Percentiles rank a stretch among this genome's conserved stretches.
Evolutionary conservation across 2,888 invertebrate genomes (phyloP).

Genomic region (Scotopteryx bipunctaria): DNA sequence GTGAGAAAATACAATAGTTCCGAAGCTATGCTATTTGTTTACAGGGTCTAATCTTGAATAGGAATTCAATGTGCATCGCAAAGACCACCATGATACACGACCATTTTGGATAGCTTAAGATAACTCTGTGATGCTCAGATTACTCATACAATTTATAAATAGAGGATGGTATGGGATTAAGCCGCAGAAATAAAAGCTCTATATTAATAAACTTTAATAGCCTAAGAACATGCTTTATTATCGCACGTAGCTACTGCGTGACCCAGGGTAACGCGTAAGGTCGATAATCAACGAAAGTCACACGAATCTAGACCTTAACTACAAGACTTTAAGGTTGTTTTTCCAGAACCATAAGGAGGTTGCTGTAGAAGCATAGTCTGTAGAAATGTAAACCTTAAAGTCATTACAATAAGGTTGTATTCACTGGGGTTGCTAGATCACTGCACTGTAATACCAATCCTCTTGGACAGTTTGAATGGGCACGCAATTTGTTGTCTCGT

Average conservation of each 20-base stretch:
- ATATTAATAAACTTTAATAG: not conserved
- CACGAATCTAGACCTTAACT: not conserved
- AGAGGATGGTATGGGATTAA: not conserved
- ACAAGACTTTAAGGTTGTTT: conserved; percentile 1
- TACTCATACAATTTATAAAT: too few species aligned
- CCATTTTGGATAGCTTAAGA: too few species aligned
- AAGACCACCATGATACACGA: too few species aligned
- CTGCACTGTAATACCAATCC: conserved; percentile 12
- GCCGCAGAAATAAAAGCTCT: not conserved
- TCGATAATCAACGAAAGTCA: conserved; percentile 1
- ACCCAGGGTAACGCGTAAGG: not conserved
- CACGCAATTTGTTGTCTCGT: conserved; percentile 6
- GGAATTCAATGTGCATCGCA: too few species aligned
- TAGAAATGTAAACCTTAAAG: not conserved
- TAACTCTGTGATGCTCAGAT: too few species aligned
- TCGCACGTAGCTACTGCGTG: conserved; percentile 9
- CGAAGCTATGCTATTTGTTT: too few species aligned
- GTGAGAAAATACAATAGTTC: too few species aligned
- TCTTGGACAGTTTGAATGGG: conserved; percentile 5
- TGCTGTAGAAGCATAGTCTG: not conserved
- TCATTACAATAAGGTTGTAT: not conserved
- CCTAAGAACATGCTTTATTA: conserved; percentile 5
- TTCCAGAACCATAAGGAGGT: not conserved
- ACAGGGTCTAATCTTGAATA: too few species aligned
- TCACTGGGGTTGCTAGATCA: not conserved